Base-by-base conservation (phyloP, 2,797 vertebrate species). In the Heliangelus exortis region DNA sequence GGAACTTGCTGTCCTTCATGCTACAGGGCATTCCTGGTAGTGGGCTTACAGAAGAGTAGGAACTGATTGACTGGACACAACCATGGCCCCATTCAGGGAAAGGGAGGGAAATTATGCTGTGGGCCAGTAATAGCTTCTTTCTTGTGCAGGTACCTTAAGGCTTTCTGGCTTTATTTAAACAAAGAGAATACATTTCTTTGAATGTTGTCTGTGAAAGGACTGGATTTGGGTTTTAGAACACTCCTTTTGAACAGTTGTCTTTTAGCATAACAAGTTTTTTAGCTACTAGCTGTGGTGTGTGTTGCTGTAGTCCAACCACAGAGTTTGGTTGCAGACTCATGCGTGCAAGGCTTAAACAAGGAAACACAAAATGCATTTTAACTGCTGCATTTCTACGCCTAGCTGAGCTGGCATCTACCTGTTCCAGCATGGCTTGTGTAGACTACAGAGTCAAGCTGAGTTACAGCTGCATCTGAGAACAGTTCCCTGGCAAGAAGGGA, bases 11-110 rank as follows among this genome's bases (percentile, higher is more conserved):
- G 65, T 39, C 33, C 72, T 76, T 71, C 18, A 1, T 50, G 36
- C 45, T 80, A 2, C 8, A 7, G 8, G 29, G 16, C 0, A 0
- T 51, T 92, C 34, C 82, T 94, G 43, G 33, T 4, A 19, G 36
- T 43, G 29, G 13, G 23, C 65, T 80, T 76, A 47, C 36, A 45
- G 72, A 77, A 31, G 33, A 33, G 43, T 14, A 55, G 78, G 28
- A 69, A 29, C 39, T 41, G 33, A 33, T 23, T 45, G 41, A 67
- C 31, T 71, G 47, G 41, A 12, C 43, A 51, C 39, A 79, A 11
- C 39, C 10, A 9, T 10, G 63, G 31, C 23, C 22, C 26, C 51
- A 12, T 51, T 58, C 25, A 57, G 26, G 45, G 39, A 29, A 45
- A 72, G n/a, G 7, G 2, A 5, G 23, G 7, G 7, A 65, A 67